phyloP scores from a whole-genome alignment of 23 tunicate species.

The Botrylloides violaceus region DNA sequence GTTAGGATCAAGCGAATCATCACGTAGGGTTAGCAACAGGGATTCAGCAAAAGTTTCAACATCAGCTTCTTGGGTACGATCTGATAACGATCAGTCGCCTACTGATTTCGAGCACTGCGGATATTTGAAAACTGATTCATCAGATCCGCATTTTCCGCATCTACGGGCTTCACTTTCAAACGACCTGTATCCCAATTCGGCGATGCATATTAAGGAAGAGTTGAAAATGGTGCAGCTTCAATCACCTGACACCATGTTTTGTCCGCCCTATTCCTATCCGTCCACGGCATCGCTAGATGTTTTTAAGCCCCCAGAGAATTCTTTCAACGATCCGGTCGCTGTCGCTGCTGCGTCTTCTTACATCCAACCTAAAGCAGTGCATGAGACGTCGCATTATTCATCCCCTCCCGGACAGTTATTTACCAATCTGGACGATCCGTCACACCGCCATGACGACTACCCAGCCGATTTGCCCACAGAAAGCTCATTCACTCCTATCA shows the following conservation, averaged over 20 bases:
- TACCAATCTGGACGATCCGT: conserved; percentile 1
- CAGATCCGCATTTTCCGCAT: conserved; percentile 16
- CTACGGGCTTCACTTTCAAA: not conserved
- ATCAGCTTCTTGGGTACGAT: not conserved
- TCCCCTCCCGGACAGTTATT: not conserved
- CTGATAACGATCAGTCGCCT: conserved; percentile 10
- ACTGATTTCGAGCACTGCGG: conserved; percentile 12
- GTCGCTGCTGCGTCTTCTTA: conserved; percentile 12
- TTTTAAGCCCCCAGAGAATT: conserved; percentile 6
- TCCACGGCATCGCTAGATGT: not conserved
- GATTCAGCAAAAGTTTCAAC: not conserved
- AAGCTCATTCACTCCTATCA: not conserved
- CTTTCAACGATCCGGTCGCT: conserved; percentile 15
- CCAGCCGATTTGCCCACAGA: conserved; percentile 4
- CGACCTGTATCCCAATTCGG: conserved; percentile 6
- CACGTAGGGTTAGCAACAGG: not conserved
- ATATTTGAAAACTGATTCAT: conserved; percentile 4
- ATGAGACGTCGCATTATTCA: not conserved
- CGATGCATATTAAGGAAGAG: conserved; percentile 21
- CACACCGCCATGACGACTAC: conserved; percentile 1
- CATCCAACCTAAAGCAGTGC: conserved; percentile 18
- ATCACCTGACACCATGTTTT: conserved; percentile 7
- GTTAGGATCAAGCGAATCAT: not conserved
- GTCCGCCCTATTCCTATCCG: conserved; percentile 11
- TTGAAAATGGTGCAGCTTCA: conserved; percentile 9